Evolutionary conservation across 2,888 invertebrate species (phyloP), one percentile per base, ranked within the genome.

Genomic region (Taenaris catops): DNA sequence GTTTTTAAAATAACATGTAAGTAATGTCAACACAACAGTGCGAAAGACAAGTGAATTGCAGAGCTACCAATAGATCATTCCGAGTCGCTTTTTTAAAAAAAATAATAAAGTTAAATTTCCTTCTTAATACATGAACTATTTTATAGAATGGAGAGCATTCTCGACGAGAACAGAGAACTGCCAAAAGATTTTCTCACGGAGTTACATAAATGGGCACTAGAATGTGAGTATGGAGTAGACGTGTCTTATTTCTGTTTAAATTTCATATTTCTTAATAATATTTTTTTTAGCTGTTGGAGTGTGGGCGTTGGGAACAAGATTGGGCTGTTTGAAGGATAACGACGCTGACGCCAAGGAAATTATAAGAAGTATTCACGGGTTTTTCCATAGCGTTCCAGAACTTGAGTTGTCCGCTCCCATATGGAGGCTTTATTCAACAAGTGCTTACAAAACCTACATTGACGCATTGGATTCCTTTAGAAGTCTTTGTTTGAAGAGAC

Each of bases 141-240:
- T n/a, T n/a, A 46, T 63, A 93, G 93, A 73, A 90, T 93, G 80
- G 91, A 91, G 53, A 71, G 59, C 45, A 88, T 91, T 60, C 65
- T 89, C 37, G 88, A 90, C 55, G 69, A 74, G 40, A 89, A 89
- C 46, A 67, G 83, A 26, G 91, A 93, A 63, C 76, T 94, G 46
- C 91, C 92, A n/a, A 76, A 86, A 26, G 81, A 91, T 63, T 93
- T 93, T 65, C 86, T 91, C 44, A 90, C 89, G 44, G 93, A 94
- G 68, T 88, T 94, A 38, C 91, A 92, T 69, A 93, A 93, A 81
- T 95, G 94, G 94, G 92, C 93, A 8, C 80, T 95, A 38, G 94
- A 95, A 87, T 94, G 94, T 92, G 87, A 91, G 92, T 90, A 25
- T n/a, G n/a, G n/a, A n/a, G n/a, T n/a, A n/a, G n/a, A n/a, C n/a